These are phyloP conservation scores for Zoanthus gigantus DNA, from an alignment of 92 coral and sea anemone species.

Conservation along the genomic window DNA sequence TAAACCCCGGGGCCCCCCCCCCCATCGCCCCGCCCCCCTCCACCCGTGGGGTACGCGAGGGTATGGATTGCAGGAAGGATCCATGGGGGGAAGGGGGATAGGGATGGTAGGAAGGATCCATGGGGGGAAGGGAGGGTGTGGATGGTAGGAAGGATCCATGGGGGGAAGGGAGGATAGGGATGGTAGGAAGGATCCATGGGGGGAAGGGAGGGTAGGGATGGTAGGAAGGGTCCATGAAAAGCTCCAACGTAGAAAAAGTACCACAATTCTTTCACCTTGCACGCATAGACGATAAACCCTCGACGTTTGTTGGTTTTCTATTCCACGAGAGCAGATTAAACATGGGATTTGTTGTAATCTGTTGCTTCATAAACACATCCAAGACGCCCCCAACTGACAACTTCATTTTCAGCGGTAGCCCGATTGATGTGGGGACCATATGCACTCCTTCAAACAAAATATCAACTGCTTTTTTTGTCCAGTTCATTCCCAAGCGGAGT, in stretches of 20 bases:
- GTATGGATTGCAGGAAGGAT: no score
- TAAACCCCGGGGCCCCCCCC: no score
- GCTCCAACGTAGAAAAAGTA: neutral
- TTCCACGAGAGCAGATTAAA: constrained; percentile 53
- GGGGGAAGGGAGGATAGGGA: no score
- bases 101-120: no score
- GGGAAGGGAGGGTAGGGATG: no score
- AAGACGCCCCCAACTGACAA: constrained; percentile 56
- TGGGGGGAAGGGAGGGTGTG: no score
- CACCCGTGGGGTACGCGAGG: no score
- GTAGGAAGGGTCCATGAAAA: neutral
- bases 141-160: no score
- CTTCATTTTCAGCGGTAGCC: constrained; percentile 59
- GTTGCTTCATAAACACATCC: constrained; percentile 18
- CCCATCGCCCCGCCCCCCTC: no score
- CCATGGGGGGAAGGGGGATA: no score
- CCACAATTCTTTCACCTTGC: constrained; percentile 39
- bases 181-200: no score
- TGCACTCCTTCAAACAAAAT: constrained; percentile 59
- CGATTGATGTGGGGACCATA: constrained; percentile 56
- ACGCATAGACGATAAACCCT: constrained; percentile 39
- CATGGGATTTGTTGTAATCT: constrained; percentile 47
- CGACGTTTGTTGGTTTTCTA: constrained; percentile 43
- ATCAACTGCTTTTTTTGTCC: constrained; percentile 47
- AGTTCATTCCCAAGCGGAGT: constrained; percentile 56